phyloP scores from a whole-genome alignment of 2,888 invertebrate species.

The Drosophila cracens region DNA sequence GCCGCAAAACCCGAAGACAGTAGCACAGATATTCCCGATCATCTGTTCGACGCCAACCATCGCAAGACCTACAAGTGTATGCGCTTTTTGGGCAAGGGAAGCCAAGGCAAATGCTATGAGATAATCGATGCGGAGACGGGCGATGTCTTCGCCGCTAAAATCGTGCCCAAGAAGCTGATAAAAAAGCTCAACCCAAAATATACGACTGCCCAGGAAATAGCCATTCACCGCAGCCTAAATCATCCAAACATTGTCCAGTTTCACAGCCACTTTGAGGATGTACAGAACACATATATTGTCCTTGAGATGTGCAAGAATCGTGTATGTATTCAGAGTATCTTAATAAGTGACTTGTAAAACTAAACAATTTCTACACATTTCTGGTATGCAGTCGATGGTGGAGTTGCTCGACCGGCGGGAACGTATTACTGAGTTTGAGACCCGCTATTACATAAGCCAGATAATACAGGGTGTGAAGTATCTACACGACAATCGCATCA shows the following conservation, averaged over 20 bases:
- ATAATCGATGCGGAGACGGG: conserved; percentile 92
- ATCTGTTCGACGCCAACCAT: conserved; percentile 91
- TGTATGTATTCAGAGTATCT: conserved; percentile 88
- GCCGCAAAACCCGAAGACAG: conserved; percentile 83
- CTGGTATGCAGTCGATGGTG: conserved; percentile 94
- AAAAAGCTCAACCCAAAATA: conserved; percentile 97
- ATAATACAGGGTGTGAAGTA: conserved; percentile 96
- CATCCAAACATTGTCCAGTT: conserved; percentile 98
- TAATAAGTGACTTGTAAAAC: not conserved
- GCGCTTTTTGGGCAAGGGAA: conserved; percentile 96
- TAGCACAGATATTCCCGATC: conserved; percentile 90
- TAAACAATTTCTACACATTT: not conserved
- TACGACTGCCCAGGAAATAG: conserved; percentile 98
- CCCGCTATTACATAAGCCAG: conserved; percentile 97
- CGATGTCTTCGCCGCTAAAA: conserved; percentile 96
- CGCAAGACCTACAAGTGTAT: conserved; percentile 92
- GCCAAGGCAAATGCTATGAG: conserved; percentile 99
- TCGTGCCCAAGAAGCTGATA: conserved; percentile 97
- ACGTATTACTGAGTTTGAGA: conserved; percentile 98
- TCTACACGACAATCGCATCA: conserved; percentile 95
- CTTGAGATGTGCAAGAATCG: conserved; percentile 97
- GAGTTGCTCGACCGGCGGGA: conserved; percentile 98
- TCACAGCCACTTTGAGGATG: conserved; percentile 97
- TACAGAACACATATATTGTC: conserved; percentile 96
- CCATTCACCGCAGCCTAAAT: conserved; percentile 94